Conservation (phyloP, 2,888 invertebrate species). For the Rhingia campestris region DNA sequence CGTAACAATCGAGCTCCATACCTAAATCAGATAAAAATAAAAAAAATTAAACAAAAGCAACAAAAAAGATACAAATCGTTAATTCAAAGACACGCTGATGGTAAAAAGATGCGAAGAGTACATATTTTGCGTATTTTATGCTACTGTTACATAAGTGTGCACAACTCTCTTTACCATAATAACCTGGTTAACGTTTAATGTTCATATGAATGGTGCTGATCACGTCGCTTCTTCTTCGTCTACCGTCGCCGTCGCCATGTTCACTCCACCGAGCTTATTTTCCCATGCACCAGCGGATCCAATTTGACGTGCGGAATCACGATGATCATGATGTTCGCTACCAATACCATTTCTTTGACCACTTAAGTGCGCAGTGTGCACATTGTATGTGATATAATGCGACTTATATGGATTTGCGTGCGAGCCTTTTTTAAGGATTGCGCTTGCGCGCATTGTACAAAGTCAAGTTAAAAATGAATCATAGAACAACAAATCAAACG, state of each 20-base stretch:
- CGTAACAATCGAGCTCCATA: slow-evolving; percentile 41
- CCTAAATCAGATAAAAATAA: slow-evolving; percentile 59
- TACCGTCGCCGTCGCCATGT: neutral
- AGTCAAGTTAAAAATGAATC: slow-evolving; percentile 23
- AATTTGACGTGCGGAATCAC: slow-evolving; percentile 3
- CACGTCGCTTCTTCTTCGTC: slow-evolving; percentile 35
- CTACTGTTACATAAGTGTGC: slow-evolving; percentile 43
- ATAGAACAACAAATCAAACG: slow-evolving; percentile 12
- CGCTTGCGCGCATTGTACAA: neutral
- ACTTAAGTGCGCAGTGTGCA: slow-evolving; percentile 1
- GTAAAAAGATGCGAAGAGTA: slow-evolving; percentile 17
- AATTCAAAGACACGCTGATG: neutral
- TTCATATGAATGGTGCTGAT: slow-evolving; percentile 41
- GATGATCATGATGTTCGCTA: slow-evolving; percentile 33
- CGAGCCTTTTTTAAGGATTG: slow-evolving; percentile 11
- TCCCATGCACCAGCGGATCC: slow-evolving; percentile 45
- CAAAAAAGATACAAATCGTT: slow-evolving; percentile 16
- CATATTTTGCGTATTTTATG: slow-evolving; percentile 24
- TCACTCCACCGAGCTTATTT: slow-evolving; percentile 10
- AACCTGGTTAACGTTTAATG: slow-evolving; percentile 59
- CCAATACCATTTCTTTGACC: slow-evolving; percentile 13
- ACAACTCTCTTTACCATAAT: slow-evolving; percentile 56
- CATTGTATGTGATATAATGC: slow-evolving; percentile 23
- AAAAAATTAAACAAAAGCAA: neutral
- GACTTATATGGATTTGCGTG: slow-evolving; percentile 15